These are phyloP conservation scores for Alloplasta piceator DNA, from an alignment of 2,888 invertebrate genomes.

Conservation along the genomic window DNA sequence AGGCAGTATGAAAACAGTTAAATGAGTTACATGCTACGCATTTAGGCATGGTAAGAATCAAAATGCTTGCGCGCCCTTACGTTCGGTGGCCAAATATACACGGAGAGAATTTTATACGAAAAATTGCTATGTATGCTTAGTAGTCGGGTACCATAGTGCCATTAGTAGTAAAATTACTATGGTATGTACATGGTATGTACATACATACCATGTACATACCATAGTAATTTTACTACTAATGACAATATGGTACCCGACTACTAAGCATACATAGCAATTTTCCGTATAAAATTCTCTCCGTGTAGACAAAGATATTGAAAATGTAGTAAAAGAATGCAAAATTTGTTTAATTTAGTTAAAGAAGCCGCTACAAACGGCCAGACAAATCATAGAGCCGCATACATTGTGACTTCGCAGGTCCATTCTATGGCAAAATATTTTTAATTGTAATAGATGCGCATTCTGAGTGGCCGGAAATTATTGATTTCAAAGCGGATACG, in stretches of 20 bases:
- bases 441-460: slow-evolving; percentile 53
- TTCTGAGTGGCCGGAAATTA: slow-evolving; percentile 67
- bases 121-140: too few relatives aligned
- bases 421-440: slow-evolving; percentile 55
- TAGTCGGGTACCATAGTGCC: too few relatives aligned
- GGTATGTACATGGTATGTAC: too few relatives aligned
- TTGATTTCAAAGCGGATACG: background rate
- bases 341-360: slow-evolving; percentile 45
- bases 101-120: too few relatives aligned
- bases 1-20: background rate
- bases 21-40: slow-evolving; percentile 40
- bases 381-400: slow-evolving; percentile 59
- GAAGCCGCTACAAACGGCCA: slow-evolving; percentile 60
- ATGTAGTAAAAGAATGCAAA: slow-evolving; percentile 35
- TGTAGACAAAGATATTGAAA: too few relatives aligned
- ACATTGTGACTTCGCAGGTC: slow-evolving; percentile 65
- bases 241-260: too few relatives aligned
- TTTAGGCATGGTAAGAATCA: slow-evolving; percentile 70
- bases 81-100: too few relatives aligned
- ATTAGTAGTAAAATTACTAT: too few relatives aligned
- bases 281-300: too few relatives aligned
- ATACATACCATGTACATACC: too few relatives aligned
- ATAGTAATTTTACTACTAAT: too few relatives aligned
- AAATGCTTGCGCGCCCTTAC: slow-evolving; percentile 68
- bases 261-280: too few relatives aligned